Evolutionary conservation across 1,140 invertebrate genomes (phyloP), one percentile per base, ranked within the genome.

Genomic region (Sogatella furcifera): DNA sequence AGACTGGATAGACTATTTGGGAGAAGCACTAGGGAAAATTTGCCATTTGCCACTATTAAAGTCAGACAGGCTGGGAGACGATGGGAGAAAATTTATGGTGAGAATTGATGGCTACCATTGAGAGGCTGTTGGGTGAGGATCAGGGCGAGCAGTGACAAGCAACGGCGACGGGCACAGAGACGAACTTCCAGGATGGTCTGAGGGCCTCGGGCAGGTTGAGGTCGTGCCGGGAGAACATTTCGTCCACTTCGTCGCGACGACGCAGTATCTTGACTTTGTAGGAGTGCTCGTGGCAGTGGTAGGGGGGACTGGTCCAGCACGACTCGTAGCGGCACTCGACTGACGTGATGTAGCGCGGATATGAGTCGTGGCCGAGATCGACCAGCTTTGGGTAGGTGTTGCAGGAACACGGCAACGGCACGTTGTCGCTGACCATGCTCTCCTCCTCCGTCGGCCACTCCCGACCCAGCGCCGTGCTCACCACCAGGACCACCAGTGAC

Each of bases 311-410:
- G 10, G 15, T 22, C 60, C 53, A 57, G 22, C 60, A 62, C 14
- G 46, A 14, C 5, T 43, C 9, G 5, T 28, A 15, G 17, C 14
- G n/a, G 19, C 60, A 62, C 17, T 56, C 43, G 15, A 49, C 43
- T 3, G n/a, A 52, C n/a, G 60, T 54, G 22, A 62, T 11, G 42
- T 60, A 60, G 13, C 58, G n/a, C 10, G 60, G 55, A 14, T 19
- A 62, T n/a, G 46, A 62, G 22, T 57, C n/a, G n/a, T 43, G 17
- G 14, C 60, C 60, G 2, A 61, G 31, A 38, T 61, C 60, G 15
- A 57, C 13, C 8, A 62, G 28, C n/a, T 41, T 15, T 1, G 19
- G n/a, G 13, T 9, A 22, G 0, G 42, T 10, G 13, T 61, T 44
- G 22, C 60, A 61, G 6, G 60, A 57, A 17, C 60, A 61, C 0